A percentile compares a stretch with the other conserved stretches of the same genome.
Conservation (phyloP, 2,797 vertebrate genomes). For the Sebastes baramenuke region DNA sequence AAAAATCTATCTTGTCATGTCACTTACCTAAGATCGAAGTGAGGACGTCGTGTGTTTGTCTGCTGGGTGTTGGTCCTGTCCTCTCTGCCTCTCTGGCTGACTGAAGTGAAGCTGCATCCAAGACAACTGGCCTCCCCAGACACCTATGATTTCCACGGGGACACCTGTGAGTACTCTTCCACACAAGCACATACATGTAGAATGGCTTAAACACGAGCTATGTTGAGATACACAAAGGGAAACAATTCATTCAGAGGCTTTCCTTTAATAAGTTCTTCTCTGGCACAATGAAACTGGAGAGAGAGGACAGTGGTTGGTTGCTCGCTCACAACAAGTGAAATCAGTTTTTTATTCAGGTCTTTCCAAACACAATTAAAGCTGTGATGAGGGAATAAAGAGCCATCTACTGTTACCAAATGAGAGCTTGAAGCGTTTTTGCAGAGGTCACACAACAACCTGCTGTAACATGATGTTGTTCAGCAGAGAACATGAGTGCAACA, state of each 20-base stretch:
- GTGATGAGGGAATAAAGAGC: neutral
- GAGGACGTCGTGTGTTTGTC: conserved; percentile 4
- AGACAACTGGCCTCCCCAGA: conserved; percentile 73
- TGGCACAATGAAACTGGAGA: neutral
- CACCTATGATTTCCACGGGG: conserved; percentile 32
- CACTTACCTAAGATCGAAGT: conserved; percentile 55
- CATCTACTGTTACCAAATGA: neutral
- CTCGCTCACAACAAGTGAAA: neutral
- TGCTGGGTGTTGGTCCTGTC: conserved; percentile 53
- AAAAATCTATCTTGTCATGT: neutral
- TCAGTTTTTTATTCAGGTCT: neutral
- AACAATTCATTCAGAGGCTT: neutral
- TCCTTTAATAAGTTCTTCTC: neutral
- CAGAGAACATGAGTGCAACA: conserved; percentile 19
- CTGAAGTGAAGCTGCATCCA: conserved; percentile 64
- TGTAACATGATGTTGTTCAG: neutral
- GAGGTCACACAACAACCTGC: neutral
- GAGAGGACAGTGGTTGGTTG: neutral
- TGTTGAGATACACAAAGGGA: neutral
- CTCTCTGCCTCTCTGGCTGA: conserved; percentile 40
- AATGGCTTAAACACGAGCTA: neutral
- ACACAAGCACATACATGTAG: neutral
- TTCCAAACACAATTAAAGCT: neutral
- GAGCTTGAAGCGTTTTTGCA: neutral
- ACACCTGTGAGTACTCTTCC: conserved; percentile 22